Conservation (phyloP, 2,888 invertebrate genomes). For the Cartodere bifasciata region DNA sequence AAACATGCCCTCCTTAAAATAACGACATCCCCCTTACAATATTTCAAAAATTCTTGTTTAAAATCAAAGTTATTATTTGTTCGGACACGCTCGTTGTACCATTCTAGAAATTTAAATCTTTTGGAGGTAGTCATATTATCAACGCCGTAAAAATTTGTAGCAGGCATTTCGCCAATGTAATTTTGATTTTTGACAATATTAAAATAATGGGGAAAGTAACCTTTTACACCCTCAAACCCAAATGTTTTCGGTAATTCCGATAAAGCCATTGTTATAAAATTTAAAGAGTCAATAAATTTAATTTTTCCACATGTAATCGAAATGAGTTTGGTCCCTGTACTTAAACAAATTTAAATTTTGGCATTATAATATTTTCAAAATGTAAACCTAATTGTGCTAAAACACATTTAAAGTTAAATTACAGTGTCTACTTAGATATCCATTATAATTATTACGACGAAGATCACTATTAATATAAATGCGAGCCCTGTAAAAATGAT, state of each 20-base stretch:
- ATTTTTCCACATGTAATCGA: constrained; percentile 7
- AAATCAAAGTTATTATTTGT: constrained; percentile 19
- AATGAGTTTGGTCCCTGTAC: constrained; percentile 9
- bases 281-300: constrained; percentile 13
- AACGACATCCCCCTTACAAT: constrained; percentile 18
- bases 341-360: no score
- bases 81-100: constrained; percentile 10
- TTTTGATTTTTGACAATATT: constrained; percentile 12
- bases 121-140: constrained; percentile 8
- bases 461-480: no score
- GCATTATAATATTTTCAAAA: no score
- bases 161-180: constrained; percentile 13
- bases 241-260: constrained; percentile 11
- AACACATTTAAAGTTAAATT: no score
- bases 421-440: no score
- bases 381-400: no score
- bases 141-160: constrained; percentile 9
- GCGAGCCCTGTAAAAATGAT: no score
- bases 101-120: constrained; percentile 10
- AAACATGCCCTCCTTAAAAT: constrained; percentile 21
- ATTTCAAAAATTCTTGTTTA: constrained; percentile 18
- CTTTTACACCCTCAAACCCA: constrained; percentile 10
- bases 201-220: constrained; percentile 19
- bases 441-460: no score
- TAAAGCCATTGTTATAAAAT: constrained; percentile 9